Evolutionary conservation across 2,113 vertebrate genomes (phyloP).

Genomic region (Rhabdomys dilectus): DNA sequence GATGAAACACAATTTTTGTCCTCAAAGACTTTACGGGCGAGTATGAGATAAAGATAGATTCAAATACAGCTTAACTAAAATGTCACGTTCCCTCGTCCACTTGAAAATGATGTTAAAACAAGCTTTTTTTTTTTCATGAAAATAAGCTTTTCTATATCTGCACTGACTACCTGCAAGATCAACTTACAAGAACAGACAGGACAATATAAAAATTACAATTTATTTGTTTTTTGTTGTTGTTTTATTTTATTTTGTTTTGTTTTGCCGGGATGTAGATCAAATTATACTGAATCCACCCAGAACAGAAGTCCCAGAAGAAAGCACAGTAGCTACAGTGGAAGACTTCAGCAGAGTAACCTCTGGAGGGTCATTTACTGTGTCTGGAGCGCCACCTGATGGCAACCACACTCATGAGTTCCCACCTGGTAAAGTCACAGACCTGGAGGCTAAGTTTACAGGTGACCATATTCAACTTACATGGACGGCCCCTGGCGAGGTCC

Average conservation of each 20-base stretch:
- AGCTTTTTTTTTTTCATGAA: constrained; percentile 35
- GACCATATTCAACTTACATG: constrained; percentile 82
- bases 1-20: not conserved
- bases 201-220: constrained; percentile 1
- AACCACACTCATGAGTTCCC: constrained; percentile 36
- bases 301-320: constrained; percentile 74
- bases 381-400: not conserved
- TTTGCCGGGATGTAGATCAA: constrained; percentile 68
- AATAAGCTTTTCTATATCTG: not conserved
- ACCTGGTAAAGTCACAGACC: constrained; percentile 85
- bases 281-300: constrained; percentile 83
- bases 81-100: not conserved
- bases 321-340: constrained; percentile 68
- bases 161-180: not conserved
- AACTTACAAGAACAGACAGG: not conserved
- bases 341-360: constrained; percentile 83
- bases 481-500: constrained; percentile 86
- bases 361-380: constrained; percentile 81
- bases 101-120: constrained; percentile 51
- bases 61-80: constrained; percentile 2
- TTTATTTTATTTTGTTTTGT: not conserved
- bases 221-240: not conserved
- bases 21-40: constrained; percentile 39
- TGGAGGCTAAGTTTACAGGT: constrained; percentile 77
- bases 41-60: not conserved